These are phyloP conservation scores for Actinemys pallida DNA, from an alignment of 2,113 vertebrate genomes.

Conservation along the genomic window DNA sequence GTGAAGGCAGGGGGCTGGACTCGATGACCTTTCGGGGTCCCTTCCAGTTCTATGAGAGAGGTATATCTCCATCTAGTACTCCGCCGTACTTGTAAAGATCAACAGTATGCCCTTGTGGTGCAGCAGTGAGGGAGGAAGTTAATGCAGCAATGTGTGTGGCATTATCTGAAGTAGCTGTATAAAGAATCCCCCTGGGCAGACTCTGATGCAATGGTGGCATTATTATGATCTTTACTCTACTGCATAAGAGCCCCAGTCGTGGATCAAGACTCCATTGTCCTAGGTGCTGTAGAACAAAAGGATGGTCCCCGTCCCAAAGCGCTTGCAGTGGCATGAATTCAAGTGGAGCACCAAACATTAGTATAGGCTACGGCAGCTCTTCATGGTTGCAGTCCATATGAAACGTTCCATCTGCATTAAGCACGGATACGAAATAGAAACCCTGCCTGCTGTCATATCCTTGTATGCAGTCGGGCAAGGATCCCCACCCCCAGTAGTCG, in stretches of 20 bases:
- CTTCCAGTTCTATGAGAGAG: no score
- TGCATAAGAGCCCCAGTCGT: background rate
- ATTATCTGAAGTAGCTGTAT: no score
- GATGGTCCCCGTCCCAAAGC: background rate
- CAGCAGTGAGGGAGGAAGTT: background rate
- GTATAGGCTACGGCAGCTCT: rapidly evolving
- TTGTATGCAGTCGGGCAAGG: background rate
- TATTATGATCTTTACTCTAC: background rate
- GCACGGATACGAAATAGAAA: background rate
- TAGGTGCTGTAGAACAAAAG: background rate
- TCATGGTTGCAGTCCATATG: background rate
- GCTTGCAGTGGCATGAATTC: background rate
- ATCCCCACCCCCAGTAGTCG: background rate
- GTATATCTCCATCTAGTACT: background rate
- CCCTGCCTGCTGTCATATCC: background rate
- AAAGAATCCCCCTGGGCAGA: background rate
- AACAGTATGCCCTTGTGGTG: background rate
- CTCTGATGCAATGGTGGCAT: background rate
- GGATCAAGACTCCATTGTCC: background rate
- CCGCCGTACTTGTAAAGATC: background rate
- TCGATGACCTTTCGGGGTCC: no score
- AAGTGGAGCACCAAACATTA: background rate
- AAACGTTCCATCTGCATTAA: rapidly evolving
- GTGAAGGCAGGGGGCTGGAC: no score
- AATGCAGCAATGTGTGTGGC: background rate